Evolutionary conservation across 2,113 vertebrate genomes (phyloP), one percentile per base, ranked within the genome.

Genomic region (Ceuthmochares aereus): DNA sequence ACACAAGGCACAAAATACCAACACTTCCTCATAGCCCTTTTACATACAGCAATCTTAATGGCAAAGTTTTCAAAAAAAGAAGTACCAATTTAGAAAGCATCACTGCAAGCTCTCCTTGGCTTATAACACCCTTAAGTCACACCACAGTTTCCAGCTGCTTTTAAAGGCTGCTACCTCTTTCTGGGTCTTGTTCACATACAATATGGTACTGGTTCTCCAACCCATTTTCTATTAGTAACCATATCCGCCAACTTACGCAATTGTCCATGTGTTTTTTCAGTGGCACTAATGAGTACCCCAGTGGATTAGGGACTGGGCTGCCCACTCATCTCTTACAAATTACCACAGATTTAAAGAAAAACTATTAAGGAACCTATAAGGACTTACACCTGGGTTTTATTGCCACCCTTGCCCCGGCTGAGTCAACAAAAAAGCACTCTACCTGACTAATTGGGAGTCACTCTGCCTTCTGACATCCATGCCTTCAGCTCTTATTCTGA

Each of bases 381-480:
- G 89, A 92, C 12, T 22, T 64, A 68, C 94, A 75, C 26, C 79
- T 70, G 76, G 43, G 43, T 90, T 97, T 95, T 92, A 93, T n/a
- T 75, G 89, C 88, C 94, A 95, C 85, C 95, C 95, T 87, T 94
- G 92, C 95, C 96, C 96, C 15, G 68, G 66, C 94, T 87, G 88
- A 96, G 91, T 95, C 96, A 95, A 96, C 96, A 96, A 89, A 94
- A 95, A 96, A 75, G 90, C 92, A 40, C 78, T 93, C 91, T 84
- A 86, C 95, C 96, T 96, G 89, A 94, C 93, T 97, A 97, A 97
- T 97, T 97, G 97, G 96, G 95, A 97, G 85, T 87, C 90, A 72
- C 93, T 97, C 86, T 93, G 97, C 95, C 96, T 96, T 78, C 95
- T 96, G 96, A 95, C 95, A 94, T 78, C 90, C 20, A 0, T 91